phyloP scores from a whole-genome alignment of 2,888 invertebrate genomes.

The Capitulum mitella region DNA sequence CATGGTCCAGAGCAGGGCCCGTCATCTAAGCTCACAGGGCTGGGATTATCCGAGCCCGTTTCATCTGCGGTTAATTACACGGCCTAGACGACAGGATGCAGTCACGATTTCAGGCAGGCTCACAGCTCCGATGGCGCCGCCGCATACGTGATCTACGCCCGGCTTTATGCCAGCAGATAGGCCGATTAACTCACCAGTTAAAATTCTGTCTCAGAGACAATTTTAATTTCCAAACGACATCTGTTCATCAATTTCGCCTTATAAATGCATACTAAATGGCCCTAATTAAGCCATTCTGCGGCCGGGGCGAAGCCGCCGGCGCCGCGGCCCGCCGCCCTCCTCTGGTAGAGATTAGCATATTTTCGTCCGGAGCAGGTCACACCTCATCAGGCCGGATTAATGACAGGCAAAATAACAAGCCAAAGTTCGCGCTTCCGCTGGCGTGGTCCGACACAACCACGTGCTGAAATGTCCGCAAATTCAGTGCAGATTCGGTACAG shows the following conservation, averaged over 20 bases:
- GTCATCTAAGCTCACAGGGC: no score
- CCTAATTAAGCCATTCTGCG: background rate
- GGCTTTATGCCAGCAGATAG: background rate
- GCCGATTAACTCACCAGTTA: constrained; percentile 12
- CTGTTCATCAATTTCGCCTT: constrained; percentile 19
- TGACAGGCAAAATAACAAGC: constrained; percentile 8
- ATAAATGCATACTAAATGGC: constrained; percentile 16
- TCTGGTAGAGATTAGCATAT: background rate
- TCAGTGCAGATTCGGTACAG: no score
- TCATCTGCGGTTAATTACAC: no score
- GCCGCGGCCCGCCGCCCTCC: background rate
- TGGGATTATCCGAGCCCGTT: no score
- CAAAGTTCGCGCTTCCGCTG: background rate
- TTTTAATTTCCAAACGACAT: constrained; percentile 13
- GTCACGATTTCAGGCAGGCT: no score
- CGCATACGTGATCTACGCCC: constrained; percentile 1
- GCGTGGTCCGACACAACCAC: no score
- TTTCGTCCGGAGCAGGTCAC: background rate
- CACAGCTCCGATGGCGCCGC: no score
- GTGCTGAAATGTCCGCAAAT: no score
- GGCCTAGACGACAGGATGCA: no score
- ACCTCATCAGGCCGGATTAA: constrained; percentile 14
- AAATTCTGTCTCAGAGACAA: constrained; percentile 19
- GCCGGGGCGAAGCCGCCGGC: background rate
- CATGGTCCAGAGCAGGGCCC: no score